Percentiles rank a stretch among this genome's conserved stretches.
phyloP scores from a whole-genome alignment of 2,113 vertebrate species.

The Scortum barcoo region DNA sequence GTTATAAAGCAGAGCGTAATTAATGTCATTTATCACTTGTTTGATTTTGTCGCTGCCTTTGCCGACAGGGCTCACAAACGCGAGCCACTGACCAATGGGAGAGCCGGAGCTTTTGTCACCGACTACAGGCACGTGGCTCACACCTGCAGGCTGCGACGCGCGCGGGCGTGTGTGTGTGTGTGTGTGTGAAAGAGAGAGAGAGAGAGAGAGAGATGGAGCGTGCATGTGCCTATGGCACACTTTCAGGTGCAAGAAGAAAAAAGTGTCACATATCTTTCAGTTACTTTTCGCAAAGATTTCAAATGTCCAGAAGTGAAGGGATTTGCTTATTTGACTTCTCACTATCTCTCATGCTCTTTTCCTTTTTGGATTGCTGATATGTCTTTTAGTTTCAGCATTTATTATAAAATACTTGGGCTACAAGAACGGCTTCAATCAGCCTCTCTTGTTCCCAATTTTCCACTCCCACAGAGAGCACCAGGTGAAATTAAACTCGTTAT shows the following conservation, averaged over 20 bases:
- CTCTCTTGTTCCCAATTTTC: conserved; percentile 53
- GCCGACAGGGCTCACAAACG: conserved; percentile 56
- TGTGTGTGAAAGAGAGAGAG: conserved; percentile 25
- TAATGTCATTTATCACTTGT: conserved; percentile 86
- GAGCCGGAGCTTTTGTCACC: conserved; percentile 64
- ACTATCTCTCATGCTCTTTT: background rate
- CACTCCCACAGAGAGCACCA: conserved; percentile 62
- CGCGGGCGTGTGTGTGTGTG: conserved; percentile 45
- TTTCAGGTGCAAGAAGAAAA: conserved; percentile 11
- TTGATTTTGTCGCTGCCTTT: conserved; percentile 71
- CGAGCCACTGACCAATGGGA: conserved; percentile 80
- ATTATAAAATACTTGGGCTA: background rate
- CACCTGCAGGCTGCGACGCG: conserved; percentile 80
- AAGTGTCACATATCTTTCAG: background rate
- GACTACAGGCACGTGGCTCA: conserved; percentile 83
- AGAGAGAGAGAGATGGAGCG: background rate
- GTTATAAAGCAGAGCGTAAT: conserved; percentile 83
- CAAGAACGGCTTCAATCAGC: conserved; percentile 17
- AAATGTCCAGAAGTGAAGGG: background rate
- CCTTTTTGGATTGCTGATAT: background rate
- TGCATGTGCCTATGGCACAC: conserved; percentile 25
- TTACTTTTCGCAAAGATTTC: background rate
- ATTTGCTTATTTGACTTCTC: background rate
- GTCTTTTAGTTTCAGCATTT: background rate
- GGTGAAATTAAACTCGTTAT: conserved; percentile 76